Base-by-base conservation (phyloP, 2,888 invertebrate genomes). In the Scaptomyza flava region DNA sequence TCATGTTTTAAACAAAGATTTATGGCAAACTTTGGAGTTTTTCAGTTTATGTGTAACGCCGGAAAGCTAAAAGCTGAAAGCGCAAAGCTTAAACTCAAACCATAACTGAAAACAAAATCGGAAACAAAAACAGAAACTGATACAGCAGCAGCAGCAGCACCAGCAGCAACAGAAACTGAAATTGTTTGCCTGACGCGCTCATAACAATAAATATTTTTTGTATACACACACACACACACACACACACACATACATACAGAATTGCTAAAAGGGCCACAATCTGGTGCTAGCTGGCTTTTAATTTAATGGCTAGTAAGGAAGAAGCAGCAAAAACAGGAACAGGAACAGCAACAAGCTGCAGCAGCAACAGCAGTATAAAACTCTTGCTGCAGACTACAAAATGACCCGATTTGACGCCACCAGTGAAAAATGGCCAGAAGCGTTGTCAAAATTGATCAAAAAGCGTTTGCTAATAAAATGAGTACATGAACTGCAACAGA, bases 371-470 rank as follows among this genome's bases (percentile, higher is more conserved):
- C 23, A 34, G 12, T 12, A 38, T 38, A 42, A 41, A 43, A 36
- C 8, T 30, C 20, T 27, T 23, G 11, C n/a, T 23, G 14, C n/a
- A n/a, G 59, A 67, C 43, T 48, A 69, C 60, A 78, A 81, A 78
- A 70, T 70, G 58, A 64, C 56, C 54, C 58, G 68, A 72, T 72
- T 77, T n/a, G 31, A 41, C 2, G 38, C 38, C 14, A 8, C n/a
- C 43, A 14, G 48, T 60, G 59, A 65, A 53, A 60, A 58, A 77
- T 76, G 46, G 60, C 80, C 53, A 52, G 31, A 34, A 62, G 58
- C 60, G 7, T 20, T 51, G 48, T 68, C 50, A 64, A 64, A 70
- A 65, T 58, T 53, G 68, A 80, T 79, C 78, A 80, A 67, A 60
- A 57, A 63, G 17, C 56, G 65, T 65, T 65, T 42, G 51, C 12